Evolutionary conservation across 2,113 vertebrate genomes (phyloP).

Genomic region (Lethenteron reissneri): DNA sequence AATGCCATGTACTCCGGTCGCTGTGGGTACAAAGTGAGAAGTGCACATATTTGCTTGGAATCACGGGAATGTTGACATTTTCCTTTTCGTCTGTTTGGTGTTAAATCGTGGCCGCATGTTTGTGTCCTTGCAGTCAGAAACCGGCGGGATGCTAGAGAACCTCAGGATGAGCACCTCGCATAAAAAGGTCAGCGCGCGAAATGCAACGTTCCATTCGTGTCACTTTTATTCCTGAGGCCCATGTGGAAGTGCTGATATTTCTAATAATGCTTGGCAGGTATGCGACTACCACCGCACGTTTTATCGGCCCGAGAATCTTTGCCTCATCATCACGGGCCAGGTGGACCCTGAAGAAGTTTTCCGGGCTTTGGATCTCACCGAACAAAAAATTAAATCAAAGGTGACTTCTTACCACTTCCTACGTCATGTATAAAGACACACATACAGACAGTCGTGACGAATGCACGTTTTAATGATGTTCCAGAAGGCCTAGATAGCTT

Average conservation of each 20-base stretch:
- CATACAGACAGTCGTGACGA: too few species aligned
- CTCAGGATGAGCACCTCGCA: slow-evolving; percentile 1
- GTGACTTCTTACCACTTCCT: slow-evolving; percentile 2
- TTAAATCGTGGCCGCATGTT: neutral
- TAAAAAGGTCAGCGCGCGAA: neutral
- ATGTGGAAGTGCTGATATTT: too few species aligned
- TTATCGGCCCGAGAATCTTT: slow-evolving; percentile 5
- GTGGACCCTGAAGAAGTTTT: slow-evolving; percentile 1
- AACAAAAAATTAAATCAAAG: neutral
- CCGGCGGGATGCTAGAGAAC: slow-evolving; percentile 2
- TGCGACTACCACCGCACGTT: slow-evolving; percentile 5
- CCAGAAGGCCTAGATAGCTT: too few species aligned
- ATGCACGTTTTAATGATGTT: too few species aligned
- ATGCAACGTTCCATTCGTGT: too few species aligned
- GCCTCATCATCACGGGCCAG: slow-evolving; percentile 4
- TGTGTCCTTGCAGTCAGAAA: neutral
- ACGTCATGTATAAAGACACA: neutral
- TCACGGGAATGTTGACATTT: neutral
- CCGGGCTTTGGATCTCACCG: neutral
- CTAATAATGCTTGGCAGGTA: neutral
- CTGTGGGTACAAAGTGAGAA: slow-evolving; percentile 4
- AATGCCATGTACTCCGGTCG: neutral
- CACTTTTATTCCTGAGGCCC: too few species aligned
- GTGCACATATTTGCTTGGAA: neutral
- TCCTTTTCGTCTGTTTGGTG: neutral